Percentiles rank a stretch among this genome's conserved stretches.
These are phyloP conservation scores for Borostomias antarcticus DNA, from an alignment of 2,797 vertebrate species.

Conservation along the genomic window DNA sequence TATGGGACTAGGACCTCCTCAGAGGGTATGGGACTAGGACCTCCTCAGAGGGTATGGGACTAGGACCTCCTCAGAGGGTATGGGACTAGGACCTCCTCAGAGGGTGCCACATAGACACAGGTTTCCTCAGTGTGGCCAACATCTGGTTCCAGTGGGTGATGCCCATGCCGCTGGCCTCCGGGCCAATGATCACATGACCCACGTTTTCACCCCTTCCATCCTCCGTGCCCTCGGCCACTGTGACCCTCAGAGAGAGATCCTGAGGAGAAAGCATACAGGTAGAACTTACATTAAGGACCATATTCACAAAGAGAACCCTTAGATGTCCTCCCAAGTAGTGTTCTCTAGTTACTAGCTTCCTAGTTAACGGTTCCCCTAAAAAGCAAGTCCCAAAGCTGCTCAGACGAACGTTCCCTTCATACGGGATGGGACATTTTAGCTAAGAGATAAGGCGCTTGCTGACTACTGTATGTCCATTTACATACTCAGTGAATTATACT, in stretches of 20 bases:
- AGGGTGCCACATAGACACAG: slow-evolving; percentile 98
- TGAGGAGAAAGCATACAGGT: slow-evolving; percentile 52
- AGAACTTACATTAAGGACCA: too few relatives aligned
- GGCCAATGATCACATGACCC: slow-evolving; percentile 96
- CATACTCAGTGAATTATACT: too few relatives aligned
- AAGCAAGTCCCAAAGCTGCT: too few relatives aligned
- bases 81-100: slow-evolving; percentile 83
- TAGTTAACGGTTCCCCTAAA: too few relatives aligned
- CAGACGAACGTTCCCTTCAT: too few relatives aligned
- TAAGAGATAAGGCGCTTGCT: too few relatives aligned
- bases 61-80: too few relatives aligned
- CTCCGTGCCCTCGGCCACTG: slow-evolving; percentile 89
- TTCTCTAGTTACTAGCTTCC: too few relatives aligned
- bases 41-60: neutral
- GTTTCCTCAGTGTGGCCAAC: slow-evolving; percentile 93
- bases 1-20: slow-evolving; percentile 78
- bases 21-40: slow-evolving; percentile 75
- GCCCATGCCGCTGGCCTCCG: slow-evolving; percentile 90
- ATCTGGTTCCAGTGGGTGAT: slow-evolving; percentile 99
- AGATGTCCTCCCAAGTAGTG: too few relatives aligned
- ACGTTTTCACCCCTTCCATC: slow-evolving; percentile 89
- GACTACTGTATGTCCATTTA: too few relatives aligned
- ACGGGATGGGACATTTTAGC: too few relatives aligned
- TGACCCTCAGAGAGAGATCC: slow-evolving; percentile 95
- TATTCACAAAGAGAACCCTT: too few relatives aligned